phyloP scores from a whole-genome alignment of 2,888 invertebrate species.

The Syrphus vitripennis region DNA sequence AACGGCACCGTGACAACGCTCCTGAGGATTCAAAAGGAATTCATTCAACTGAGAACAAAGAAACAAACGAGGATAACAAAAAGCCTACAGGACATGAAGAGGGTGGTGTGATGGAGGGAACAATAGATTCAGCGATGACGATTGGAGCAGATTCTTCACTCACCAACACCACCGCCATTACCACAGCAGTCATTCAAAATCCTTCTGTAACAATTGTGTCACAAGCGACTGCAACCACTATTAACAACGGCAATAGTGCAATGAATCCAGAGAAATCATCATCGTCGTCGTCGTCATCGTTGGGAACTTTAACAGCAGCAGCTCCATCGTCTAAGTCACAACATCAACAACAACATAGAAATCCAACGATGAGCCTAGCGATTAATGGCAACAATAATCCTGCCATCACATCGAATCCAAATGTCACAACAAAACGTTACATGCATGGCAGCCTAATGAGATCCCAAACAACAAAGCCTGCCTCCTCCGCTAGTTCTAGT shows the following conservation, averaged over 20 bases:
- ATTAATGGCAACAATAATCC: constrained; percentile 69
- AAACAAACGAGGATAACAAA: constrained; percentile 37
- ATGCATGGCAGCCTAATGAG: constrained; percentile 79
- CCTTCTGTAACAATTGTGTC: constrained; percentile 55
- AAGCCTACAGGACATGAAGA: constrained; percentile 25
- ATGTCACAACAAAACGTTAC: constrained; percentile 76
- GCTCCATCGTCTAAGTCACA: constrained; percentile 42
- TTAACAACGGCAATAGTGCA: constrained; percentile 38
- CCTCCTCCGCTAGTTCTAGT: constrained; percentile 28
- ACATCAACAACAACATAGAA: constrained; percentile 48
- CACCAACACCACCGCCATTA: constrained; percentile 10
- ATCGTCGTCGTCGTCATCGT: constrained; percentile 1
- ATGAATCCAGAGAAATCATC: constrained; percentile 55
- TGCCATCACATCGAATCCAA: constrained; percentile 71
- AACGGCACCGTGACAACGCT: constrained; percentile 27
- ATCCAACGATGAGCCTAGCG: constrained; percentile 62
- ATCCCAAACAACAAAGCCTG: constrained; percentile 76
- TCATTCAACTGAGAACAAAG: constrained; percentile 37
- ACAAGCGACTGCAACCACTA: constrained; percentile 55
- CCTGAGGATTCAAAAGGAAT: constrained; percentile 16
- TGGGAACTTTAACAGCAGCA: constrained; percentile 8
- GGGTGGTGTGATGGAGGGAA: constrained; percentile 3
- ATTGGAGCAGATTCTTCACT: constrained; percentile 52
- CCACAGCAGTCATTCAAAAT: constrained; percentile 57
- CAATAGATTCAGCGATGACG: constrained; percentile 51